Evolutionary conservation across 1,140 invertebrate genomes (phyloP), one percentile per base, ranked within the genome.

Genomic region (Teleopsis dalmanni): DNA sequence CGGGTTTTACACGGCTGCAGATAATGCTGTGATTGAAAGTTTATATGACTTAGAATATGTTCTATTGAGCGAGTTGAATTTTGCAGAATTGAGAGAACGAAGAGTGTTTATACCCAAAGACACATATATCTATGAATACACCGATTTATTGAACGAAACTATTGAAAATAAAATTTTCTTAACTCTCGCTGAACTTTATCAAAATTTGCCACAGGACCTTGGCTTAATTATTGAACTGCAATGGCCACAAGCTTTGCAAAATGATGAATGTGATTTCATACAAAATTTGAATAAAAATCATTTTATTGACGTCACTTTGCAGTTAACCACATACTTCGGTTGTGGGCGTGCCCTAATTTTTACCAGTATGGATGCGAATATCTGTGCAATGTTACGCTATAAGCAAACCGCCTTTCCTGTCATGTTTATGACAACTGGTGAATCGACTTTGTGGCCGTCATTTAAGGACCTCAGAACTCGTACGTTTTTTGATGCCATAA

Each of bases 201-300:
- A 89, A 59, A 76, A 76, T 14, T 73, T 97, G 3, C 87, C 92
- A 56, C 73, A 76, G 10, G 81, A 85, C 55, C 80, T 91, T 48
- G 93, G 92, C 1, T 91, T 95, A 56, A 91, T 96, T 69, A 81
- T 98, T 54, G 94, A 97, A 76, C 82, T 98, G n/a, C 97, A 97
- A 70, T 95, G 91, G 87, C 91, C 88, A 1, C 90, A 91, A 81
- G 78, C 86, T 50, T 69, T 87, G 36, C 77, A 82, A 68, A 85
- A 91, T 66, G 89, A 88, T 21, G 84, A 84, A 0, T 85, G 84
- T 67, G 91, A 95, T 65, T 73, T 91, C 14, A 81, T 88, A 51
- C 83, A 93, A 58, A 85, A 87, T 1, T 84, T 90, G 56, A 92
- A 95, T 67, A 79, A 94, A 58, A 96, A 96, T 65, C 70, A 81